Conservation (phyloP, 2,888 invertebrate genomes). For the Agrotis ipsilon region DNA sequence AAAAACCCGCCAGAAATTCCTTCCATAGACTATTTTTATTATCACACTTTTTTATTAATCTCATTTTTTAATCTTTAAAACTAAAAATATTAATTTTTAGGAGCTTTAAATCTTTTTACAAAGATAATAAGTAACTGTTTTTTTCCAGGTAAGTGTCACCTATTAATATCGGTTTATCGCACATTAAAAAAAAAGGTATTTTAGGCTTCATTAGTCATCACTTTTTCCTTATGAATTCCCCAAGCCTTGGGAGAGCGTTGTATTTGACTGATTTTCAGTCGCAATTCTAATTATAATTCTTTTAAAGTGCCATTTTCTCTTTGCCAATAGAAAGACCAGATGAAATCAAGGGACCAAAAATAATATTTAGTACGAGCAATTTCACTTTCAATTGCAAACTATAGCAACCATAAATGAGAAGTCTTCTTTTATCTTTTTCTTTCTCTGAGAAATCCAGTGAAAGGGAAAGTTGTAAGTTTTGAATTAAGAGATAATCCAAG, state of each 20-base stretch:
- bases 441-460: no score
- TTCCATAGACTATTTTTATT: no score
- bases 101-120: neutral
- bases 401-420: neutral
- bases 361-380: neutral
- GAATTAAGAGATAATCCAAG: no score
- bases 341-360: neutral
- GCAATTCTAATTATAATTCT: no score
- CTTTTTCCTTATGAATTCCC: conserved; percentile 8
- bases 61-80: no score
- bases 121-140: neutral
- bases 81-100: no score
- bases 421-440: neutral
- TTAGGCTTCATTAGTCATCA: neutral
- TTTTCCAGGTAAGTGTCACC: neutral
- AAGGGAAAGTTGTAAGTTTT: no score
- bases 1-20: no score
- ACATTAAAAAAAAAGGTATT: neutral
- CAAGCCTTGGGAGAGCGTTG: no score
- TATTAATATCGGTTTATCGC: neutral
- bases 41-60: no score
- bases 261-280: no score
- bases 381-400: neutral
- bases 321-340: neutral
- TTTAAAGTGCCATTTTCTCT: no score